phyloP scores from a whole-genome alignment of 2,888 invertebrate genomes.

The Euproctis similis region DNA sequence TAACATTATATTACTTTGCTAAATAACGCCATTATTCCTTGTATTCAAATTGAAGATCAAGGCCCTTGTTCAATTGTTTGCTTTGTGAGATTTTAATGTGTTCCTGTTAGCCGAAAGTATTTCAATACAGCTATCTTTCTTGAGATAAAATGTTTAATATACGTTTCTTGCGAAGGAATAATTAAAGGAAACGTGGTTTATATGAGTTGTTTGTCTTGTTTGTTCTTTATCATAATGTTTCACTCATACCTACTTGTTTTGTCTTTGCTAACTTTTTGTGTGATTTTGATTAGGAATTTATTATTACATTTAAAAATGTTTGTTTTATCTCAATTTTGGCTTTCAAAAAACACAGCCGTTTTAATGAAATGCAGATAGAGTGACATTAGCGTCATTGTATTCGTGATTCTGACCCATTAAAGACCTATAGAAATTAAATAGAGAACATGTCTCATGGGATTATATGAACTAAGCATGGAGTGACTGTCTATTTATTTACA shows the following conservation, averaged over 20 bases:
- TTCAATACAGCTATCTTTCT: slow-evolving; percentile 13
- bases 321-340: too few relatives aligned
- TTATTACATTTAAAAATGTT: too few relatives aligned
- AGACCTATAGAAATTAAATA: too few relatives aligned
- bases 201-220: slow-evolving; percentile 7
- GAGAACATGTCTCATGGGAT: too few relatives aligned
- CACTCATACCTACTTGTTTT: too few relatives aligned
- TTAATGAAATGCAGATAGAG: too few relatives aligned
- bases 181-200: slow-evolving; percentile 15
- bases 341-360: too few relatives aligned
- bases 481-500: too few relatives aligned
- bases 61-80: slow-evolving; percentile 17
- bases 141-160: slow-evolving; percentile 16
- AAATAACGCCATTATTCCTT: slow-evolving; percentile 23
- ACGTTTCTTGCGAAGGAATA: slow-evolving; percentile 5
- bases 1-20: slow-evolving; percentile 22
- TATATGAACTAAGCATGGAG: too few relatives aligned
- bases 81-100: slow-evolving; percentile 17
- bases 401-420: too few relatives aligned
- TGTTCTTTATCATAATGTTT: too few relatives aligned
- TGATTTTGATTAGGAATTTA: slow-evolving; percentile 6
- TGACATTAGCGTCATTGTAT: too few relatives aligned
- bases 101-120: slow-evolving; percentile 8
- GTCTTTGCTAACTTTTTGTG: slow-evolving; percentile 11
- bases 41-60: slow-evolving; percentile 18